Base-by-base conservation (phyloP, 2,888 invertebrate species). In the Yponomeuta cagnagella region DNA sequence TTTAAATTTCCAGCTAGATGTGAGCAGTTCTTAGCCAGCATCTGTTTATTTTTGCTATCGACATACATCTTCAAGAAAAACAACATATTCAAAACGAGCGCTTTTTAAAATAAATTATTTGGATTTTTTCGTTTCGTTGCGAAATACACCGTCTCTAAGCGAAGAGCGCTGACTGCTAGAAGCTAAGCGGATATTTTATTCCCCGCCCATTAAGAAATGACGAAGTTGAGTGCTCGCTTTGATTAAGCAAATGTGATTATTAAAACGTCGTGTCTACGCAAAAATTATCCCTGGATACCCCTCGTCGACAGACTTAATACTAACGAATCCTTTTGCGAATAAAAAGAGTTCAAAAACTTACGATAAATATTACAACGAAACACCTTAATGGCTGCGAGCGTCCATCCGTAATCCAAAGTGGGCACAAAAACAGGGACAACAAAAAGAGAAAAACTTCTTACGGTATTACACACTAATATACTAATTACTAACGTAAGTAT, bases 111-210 rank as follows among this genome's bases (percentile, higher is more conserved):
- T 43, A 43, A 5, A 43, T 43, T 5, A 8, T 43, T 43, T 8
- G 37, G 37, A 37, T 43, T 43, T 43, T 43, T 43, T 43, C 43
- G 43, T 43, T 4, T 58, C 52, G 15, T 9, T 58, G 52, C 52
- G 52, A 58, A 58, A 58, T 5, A 15, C 52, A 58, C 52, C 52
- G 15, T 12, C 6, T 58, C 52, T 15, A 78, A 77, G 78, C 79
- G 77, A 79, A 82, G 82, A 79, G 79, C 77, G 76, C 69, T 63
- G 68, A 52, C 68, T 68, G 37, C 68, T 48, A 31, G 68, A 58
- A 68, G 68, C 48, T 68, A 74, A 76, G 74, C 75, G 72, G 75
- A 81, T 81, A 84, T 84, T 23, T 86, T 79, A 86, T 84, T 85
- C 82, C 79, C 75, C 78, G 77, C 75, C 77, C 80, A 79, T 80